Evolutionary conservation across 2,797 vertebrate species (phyloP), one percentile per base, ranked within the genome.

Genomic region (Gephyroberyx darwinii): DNA sequence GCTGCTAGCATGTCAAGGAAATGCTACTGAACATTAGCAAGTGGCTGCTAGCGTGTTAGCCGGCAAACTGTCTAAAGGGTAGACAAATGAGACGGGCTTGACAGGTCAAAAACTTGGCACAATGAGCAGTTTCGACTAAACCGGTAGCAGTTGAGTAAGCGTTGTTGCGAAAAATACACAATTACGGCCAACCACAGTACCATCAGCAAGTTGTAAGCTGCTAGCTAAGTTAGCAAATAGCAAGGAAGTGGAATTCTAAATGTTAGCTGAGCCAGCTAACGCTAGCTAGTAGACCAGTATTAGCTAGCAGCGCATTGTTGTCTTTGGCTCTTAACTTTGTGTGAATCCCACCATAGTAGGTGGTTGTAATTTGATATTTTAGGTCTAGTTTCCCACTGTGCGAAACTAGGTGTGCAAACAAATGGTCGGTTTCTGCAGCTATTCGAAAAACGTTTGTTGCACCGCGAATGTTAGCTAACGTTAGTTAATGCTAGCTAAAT

Each of bases 241-340:
- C 75, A 66, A 76, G 73, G 81, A 89, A 89, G 80, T 86, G n/a
- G 52, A 61, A 79, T 82, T 85, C 51, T n/a, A 43, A 74, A 68
- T 37, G 4, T 73, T 85, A 85, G 86, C 87, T 14, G 17, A 22
- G 52, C 57, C 37, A 8, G 87, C 87, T 82, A 76, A 63, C 41
- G 68, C 19, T 33, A 50, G 73, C 65, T 86, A 81, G 33, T 63
- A 14, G 17, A 78, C 73, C 89, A 90, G 74, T 75, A 45, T 30
- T 37, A 48, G 57, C 50, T 65, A 88, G 54, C 61, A 80, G 30
- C 79, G 89, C 83, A 92, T 93, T 91, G 91, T 92, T 92, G 78
- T 91, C 86, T 82, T 60, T 39, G 50, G 14, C 57, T 69, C 45
- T 41, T 50, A 81, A 75, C 69, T 82, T 81, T 69, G 19, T 9